phyloP scores from a whole-genome alignment of 1,140 invertebrate genomes.

The Ceratosolen fusciceps region DNA sequence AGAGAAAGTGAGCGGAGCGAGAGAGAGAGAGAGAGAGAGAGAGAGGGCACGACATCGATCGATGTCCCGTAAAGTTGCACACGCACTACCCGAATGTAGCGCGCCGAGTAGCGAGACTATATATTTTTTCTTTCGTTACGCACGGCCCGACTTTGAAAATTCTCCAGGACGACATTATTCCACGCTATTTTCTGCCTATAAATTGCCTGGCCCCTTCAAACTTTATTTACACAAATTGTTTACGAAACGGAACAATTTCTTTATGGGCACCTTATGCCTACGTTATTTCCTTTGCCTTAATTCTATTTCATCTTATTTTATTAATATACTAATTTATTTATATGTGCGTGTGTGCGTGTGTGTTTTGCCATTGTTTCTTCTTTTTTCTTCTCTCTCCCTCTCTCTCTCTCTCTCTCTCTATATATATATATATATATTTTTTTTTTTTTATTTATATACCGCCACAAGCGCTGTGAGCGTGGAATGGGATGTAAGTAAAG shows the following conservation, averaged over 20 bases:
- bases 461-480: no score
- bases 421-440: no score
- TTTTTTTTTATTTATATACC: no score
- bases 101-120: conserved; percentile 10
- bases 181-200: neutral
- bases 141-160: neutral
- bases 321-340: no score
- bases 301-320: no score
- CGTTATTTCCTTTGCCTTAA: neutral
- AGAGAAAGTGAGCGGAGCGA: conserved; percentile 49
- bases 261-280: neutral
- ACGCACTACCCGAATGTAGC: conserved; percentile 51
- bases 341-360: no score
- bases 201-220: neutral
- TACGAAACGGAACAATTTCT: neutral
- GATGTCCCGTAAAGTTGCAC: conserved; percentile 65
- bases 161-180: neutral
- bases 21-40: neutral
- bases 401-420: no score
- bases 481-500: neutral
- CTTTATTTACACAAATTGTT: neutral
- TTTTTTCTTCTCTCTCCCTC: no score
- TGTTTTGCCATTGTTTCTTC: no score
- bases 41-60: conserved; percentile 60
- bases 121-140: conserved; percentile 40